phyloP scores from a whole-genome alignment of 2,888 invertebrate genomes.

The Glyphotaelius pellucidus region DNA sequence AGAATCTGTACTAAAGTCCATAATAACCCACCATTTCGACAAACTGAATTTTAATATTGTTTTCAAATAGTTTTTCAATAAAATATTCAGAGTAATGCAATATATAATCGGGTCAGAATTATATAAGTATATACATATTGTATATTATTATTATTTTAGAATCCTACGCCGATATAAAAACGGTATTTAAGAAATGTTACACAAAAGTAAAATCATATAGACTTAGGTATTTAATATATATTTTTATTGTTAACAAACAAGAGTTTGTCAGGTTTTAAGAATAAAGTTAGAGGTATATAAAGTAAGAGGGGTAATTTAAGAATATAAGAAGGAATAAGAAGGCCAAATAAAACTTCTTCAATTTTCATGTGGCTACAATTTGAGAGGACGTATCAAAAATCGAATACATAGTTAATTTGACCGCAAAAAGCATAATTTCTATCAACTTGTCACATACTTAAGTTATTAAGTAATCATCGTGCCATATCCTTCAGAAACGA shows the following conservation, averaged over 20 bases:
- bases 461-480: background rate
- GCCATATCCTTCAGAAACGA: background rate
- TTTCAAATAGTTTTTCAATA: background rate
- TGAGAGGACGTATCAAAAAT: background rate
- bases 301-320: background rate
- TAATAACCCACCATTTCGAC: background rate
- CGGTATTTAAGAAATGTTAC: background rate
- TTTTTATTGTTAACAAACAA: background rate
- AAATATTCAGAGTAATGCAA: background rate
- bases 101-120: too few relatives aligned
- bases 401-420: background rate
- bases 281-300: background rate
- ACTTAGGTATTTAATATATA: background rate
- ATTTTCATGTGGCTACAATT: background rate
- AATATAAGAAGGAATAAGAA: background rate
- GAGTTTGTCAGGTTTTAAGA: background rate
- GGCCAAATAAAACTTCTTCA: background rate
- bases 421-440: background rate
- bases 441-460: background rate
- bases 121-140: background rate
- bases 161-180: background rate
- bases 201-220: background rate
- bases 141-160: too few relatives aligned
- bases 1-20: background rate
- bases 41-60: background rate